Conservation (phyloP, 2,113 vertebrate genomes). For the Phalacrocorax carbo region DNA sequence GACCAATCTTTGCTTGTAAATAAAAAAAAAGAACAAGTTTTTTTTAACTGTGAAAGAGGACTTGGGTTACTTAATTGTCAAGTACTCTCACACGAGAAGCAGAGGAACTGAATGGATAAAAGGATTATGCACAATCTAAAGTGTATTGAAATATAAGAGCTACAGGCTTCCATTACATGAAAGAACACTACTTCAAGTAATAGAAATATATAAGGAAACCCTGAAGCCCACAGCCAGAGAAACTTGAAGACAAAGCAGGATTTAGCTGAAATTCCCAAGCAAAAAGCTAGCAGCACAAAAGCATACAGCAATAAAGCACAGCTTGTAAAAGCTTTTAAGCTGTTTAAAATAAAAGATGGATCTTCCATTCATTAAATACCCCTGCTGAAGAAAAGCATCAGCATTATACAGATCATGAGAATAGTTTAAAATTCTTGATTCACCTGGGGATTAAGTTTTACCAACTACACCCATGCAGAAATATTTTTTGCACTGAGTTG, state of each 20-base stretch:
- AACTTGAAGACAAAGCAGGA: neutral
- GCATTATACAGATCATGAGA: neutral
- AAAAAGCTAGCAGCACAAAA: conserved; percentile 20
- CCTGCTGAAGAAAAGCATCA: neutral
- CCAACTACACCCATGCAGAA: neutral
- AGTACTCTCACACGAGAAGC: neutral
- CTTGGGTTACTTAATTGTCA: neutral
- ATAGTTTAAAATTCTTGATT: neutral
- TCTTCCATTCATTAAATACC: neutral
- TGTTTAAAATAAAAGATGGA: neutral
- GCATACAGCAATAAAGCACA: neutral
- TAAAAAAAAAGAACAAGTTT: neutral
- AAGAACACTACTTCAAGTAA: neutral
- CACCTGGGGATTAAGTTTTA: neutral
- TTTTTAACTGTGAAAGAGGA: neutral
- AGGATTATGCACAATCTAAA: neutral
- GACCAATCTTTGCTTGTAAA: neutral
- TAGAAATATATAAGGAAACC: neutral
- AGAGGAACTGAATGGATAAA: conserved; percentile 3
- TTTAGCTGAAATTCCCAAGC: conserved; percentile 5
- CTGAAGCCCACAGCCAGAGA: neutral
- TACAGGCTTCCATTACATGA: neutral
- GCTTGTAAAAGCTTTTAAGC: neutral
- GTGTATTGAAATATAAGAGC: neutral
- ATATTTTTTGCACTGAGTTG: neutral